Evolutionary conservation across 2,113 vertebrate genomes (phyloP).

Genomic region (Brienomyrus longianalis): DNA sequence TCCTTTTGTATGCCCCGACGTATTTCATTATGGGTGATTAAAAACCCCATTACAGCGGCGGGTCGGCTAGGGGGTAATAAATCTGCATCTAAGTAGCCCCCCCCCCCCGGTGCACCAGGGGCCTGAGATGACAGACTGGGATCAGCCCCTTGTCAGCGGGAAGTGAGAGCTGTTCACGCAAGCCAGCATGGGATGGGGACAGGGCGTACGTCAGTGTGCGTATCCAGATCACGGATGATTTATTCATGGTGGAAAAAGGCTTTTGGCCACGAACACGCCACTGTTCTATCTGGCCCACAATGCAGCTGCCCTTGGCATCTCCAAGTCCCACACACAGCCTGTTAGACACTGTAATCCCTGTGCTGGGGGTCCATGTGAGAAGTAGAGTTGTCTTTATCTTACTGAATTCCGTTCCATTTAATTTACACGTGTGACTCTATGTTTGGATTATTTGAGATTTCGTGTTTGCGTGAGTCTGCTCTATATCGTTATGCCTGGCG

Average conservation of each 20-base stretch:
- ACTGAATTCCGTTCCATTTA: not conserved
- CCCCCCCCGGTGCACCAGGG: not conserved
- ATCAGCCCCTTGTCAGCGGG: constrained; percentile 12
- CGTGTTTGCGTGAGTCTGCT: not conserved
- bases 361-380: not conserved
- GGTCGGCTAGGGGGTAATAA: constrained; percentile 24
- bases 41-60: constrained; percentile 22
- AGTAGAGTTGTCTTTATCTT: not conserved
- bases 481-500: not conserved
- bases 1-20: constrained; percentile 35
- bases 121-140: constrained; percentile 12
- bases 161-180: not conserved
- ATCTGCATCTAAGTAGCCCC: constrained; percentile 28
- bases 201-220: not conserved
- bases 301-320: not conserved
- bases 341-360: not conserved
- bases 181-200: not conserved
- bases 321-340: not conserved
- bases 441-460: not conserved
- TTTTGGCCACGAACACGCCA: not conserved
- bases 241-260: not conserved
- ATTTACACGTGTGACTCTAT: not conserved
- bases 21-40: constrained; percentile 37
- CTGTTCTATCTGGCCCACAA: not conserved
- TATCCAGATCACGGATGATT: not conserved